Evolutionary conservation across 1,140 invertebrate genomes (phyloP).

Genomic region (Leptinotarsa undecemlineata): DNA sequence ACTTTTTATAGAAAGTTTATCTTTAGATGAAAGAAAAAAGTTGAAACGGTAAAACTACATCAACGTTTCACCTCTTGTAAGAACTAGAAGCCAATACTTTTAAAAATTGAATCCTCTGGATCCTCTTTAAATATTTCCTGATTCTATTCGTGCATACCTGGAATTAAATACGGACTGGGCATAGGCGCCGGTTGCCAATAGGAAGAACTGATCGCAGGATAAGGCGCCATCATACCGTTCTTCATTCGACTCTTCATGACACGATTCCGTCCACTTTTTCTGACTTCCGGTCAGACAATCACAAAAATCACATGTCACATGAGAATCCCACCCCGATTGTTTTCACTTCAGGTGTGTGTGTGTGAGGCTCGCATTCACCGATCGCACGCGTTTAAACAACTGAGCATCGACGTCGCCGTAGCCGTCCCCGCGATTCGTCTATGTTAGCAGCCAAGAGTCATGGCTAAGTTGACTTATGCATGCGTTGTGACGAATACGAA

Average conservation of each 20-base stretch:
- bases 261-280: conserved; percentile 22
- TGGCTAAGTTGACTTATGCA: conserved; percentile 27
- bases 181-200: conserved; percentile 78
- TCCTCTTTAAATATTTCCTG: not conserved
- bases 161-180: conserved; percentile 74
- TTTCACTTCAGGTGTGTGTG: not conserved
- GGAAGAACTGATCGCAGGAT: conserved; percentile 77
- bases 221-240: conserved; percentile 51
- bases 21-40: too few relatives aligned
- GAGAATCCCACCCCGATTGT: conserved; percentile 45
- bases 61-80: too few relatives aligned
- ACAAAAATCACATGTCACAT: conserved; percentile 6
- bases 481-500: conserved; percentile 44
- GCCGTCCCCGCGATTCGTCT: conserved; percentile 37
- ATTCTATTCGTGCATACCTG: conserved; percentile 63
- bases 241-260: conserved; percentile 48
- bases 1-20: too few relatives aligned
- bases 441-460: conserved; percentile 32
- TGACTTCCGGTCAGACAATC: not conserved
- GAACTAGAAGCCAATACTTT: too few relatives aligned
- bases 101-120: too few relatives aligned
- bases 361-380: not conserved
- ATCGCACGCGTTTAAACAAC: conserved; percentile 22
- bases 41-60: too few relatives aligned
- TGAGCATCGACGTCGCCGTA: conserved; percentile 28